Evolutionary conservation across 2,888 invertebrate species (phyloP).

Genomic region (Amphipyra berbera): DNA sequence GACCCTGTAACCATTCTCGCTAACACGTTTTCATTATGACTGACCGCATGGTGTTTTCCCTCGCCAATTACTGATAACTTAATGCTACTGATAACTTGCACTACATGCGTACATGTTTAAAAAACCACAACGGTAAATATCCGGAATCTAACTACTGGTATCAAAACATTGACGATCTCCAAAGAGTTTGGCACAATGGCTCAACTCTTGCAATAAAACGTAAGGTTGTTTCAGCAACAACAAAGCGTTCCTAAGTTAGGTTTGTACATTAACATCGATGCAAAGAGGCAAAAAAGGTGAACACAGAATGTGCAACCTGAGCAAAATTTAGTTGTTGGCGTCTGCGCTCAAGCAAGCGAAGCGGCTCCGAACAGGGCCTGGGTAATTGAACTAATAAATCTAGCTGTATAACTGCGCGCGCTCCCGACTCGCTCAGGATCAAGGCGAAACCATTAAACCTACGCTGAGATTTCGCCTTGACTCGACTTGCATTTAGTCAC

Average conservation of each 20-base stretch:
- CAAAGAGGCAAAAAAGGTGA: conserved; percentile 64
- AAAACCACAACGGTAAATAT: conserved; percentile 26
- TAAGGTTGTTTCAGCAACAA: conserved; percentile 30
- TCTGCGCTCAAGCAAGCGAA: conserved; percentile 82
- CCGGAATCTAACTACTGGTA: conserved; percentile 5
- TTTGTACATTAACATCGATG: conserved; percentile 59
- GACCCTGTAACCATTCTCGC: conserved; percentile 4
- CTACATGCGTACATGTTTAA: conserved; percentile 7
- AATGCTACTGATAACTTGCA: background rate
- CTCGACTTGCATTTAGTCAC: conserved; percentile 70
- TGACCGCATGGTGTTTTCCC: background rate
- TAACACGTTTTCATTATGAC: background rate
- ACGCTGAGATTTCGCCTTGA: conserved; percentile 74
- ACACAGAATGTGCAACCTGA: conserved; percentile 74
- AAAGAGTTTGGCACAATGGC: conserved; percentile 30
- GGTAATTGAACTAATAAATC: conserved; percentile 90
- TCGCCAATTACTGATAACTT: too few relatives aligned
- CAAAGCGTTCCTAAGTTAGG: conserved; percentile 57
- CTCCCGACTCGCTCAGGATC: conserved; percentile 77
- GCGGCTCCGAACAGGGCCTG: conserved; percentile 79
- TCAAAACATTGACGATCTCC: conserved; percentile 31
- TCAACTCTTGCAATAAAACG: conserved; percentile 30
- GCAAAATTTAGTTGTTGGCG: conserved; percentile 85
- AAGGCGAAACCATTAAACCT: conserved; percentile 84
- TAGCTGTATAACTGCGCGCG: conserved; percentile 80